A percentile compares a stretch with the other conserved stretches of the same genome.
Conservation (phyloP, 1,140 invertebrate species). For the Eumeta japonica region DNA sequence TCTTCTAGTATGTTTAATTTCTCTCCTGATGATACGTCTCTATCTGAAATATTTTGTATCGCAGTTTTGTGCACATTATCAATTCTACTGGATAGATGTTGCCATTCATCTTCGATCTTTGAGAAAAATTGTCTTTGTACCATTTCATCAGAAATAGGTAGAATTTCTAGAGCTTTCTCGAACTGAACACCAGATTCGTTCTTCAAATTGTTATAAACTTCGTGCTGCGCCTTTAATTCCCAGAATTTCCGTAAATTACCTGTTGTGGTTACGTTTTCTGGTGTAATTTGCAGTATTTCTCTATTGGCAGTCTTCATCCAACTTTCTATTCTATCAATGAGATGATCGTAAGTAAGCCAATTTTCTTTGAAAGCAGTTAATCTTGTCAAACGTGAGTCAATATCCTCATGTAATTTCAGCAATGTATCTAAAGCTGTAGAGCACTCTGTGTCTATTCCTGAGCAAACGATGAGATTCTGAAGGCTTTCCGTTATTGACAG, state of each 20-base stretch:
- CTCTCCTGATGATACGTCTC: conserved; percentile 69
- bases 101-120: conserved; percentile 75
- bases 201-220: conserved; percentile 76
- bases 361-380: conserved; percentile 72
- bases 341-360: conserved; percentile 70
- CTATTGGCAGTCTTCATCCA: conserved; percentile 73
- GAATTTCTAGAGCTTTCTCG: conserved; percentile 72
- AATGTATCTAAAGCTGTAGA: conserved; percentile 69
- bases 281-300: conserved; percentile 59
- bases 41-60: conserved; percentile 66
- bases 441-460: conserved; percentile 69
- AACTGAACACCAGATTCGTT: conserved; percentile 71
- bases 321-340: conserved; percentile 69
- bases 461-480: conserved; percentile 71
- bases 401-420: conserved; percentile 69
- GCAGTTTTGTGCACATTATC: conserved; percentile 65
- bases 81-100: conserved; percentile 63
- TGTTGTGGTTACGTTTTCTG: conserved; percentile 59
- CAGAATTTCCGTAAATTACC: conserved; percentile 78
- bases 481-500: conserved; percentile 70
- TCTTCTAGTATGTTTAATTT: conserved; percentile 71
- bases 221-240: conserved; percentile 85
- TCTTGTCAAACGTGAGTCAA: conserved; percentile 68
- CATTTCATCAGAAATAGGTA: conserved; percentile 79
- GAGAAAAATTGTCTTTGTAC: conserved; percentile 73